Evolutionary conservation across 2,888 invertebrate genomes (phyloP), one percentile per base, ranked within the genome.

Genomic region (Sinohyriopsis cumingii): DNA sequence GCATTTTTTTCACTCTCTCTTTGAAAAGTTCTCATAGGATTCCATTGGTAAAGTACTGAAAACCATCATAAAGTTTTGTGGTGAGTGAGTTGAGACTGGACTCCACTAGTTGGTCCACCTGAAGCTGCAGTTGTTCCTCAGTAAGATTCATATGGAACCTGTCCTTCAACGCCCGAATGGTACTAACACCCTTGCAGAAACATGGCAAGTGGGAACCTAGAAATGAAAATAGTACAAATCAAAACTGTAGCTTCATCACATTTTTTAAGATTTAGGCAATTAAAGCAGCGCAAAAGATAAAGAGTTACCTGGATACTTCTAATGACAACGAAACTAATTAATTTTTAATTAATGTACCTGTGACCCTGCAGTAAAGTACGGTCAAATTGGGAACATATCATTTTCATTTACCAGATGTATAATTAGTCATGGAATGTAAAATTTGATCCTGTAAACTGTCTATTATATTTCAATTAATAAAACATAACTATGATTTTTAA

Each of bases 31-130:
- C 45, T 75, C 77, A 90, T 55, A 90, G 81, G 63, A 99, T 99
- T 79, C 98, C 98, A 91, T 99, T 99, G 87, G 98, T 98, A 88
- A 97, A 94, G 92, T 99, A 99, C 92, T 99, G 99, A 92, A 97
- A 99, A 90, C 97, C 96, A 92, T 99, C 99, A 92, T 99, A 99
- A 74, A 99, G 94, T 86, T 97, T 94, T 18, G 99, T 99, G 78
- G 99, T 99, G 80, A 98, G 93, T 68, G 99, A 99, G 91, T 97
- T 95, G 59, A 98, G 94, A 82, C 97, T 97, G 88, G 96, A 95
- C 85, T 97, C 95, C 57, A 99, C 99, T 90, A 99, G 94, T 71
- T 94, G 93, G 88, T 99, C 97, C 1, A 99, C 96, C 79, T 96
- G 93, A 73, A 95, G 93, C 86, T 96, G 95, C 82, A 99, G 93